Evolutionary conservation across 2,797 vertebrate species (phyloP), one percentile per base, ranked within the genome.

Genomic region (Thalassophryne amazonica): DNA sequence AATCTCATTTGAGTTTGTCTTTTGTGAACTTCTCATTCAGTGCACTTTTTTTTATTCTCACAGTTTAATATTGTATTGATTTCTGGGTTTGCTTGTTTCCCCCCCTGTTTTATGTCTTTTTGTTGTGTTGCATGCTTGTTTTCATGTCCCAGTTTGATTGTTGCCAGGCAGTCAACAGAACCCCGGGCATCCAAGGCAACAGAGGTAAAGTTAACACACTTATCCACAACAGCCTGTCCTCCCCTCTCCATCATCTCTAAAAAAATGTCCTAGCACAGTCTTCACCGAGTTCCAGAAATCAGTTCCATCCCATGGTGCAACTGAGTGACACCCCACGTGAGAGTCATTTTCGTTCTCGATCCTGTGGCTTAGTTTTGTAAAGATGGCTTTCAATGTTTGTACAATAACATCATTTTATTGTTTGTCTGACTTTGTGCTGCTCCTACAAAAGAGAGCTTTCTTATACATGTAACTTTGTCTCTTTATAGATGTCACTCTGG

Each of bases 111-210:
- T 27, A 40, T 60, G 69, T 76, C 54, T 40, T 70, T 55, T 72
- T 53, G n/a, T n/a, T 53, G 46, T 83, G 69, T 82, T 80, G 82
- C 88, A 87, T 90, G 86, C 84, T 76, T 87, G 69, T 87, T 83
- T 67, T 80, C 78, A 75, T 77, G 80, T 86, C 81, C 74, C 85
- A 91, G 90, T 91, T 83, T 91, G 88, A 91, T 77, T 81, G 73
- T 91, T 89, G 74, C 86, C 86, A 91, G 82, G 78, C 87, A 90
- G 70, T 86, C 76, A 84, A 52, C 87, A 86, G 78, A 80, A 49
- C 85, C 81, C 78, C 66, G 75, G 86, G 80, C 83, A 59, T 83
- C 86, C 87, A 81, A 80, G 64, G 84, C 72, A 76, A 82, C 83
- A 82, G 89, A 92, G 89, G 89, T 92, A 91, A 89, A 76, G 78